Base-by-base conservation (phyloP, 2,888 invertebrate species). In the Phrixothrix hirtus region DNA sequence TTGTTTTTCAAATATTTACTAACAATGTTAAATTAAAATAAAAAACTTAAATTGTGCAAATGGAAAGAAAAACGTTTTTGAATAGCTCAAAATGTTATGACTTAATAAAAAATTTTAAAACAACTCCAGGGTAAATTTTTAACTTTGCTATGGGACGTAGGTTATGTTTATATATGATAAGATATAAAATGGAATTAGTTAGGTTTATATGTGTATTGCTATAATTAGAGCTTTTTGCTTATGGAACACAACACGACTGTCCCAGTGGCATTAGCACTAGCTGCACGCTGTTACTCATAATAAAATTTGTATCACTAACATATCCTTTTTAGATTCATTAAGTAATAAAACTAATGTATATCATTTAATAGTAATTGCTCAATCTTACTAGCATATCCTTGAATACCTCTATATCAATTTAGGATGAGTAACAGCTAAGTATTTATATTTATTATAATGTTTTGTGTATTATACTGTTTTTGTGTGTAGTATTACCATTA, bases 171-270 rank as follows among this genome's bases (percentile, higher is more conserved):
- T 55, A 57, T 51, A 48, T 34, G 31, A 49, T 52, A 55, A 47
- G 48, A 51, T 50, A 48, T 42, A 43, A 46, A 55, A 51, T 55
- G 56, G 46, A 46, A 39, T 44, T 45, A 69, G 65, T 43, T 45
- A 69, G 65, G 59, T 68, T 67, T 66, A 65, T 67, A 70, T 60
- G 69, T 72, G 72, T 72, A 72, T 64, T 63, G 72, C 72, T 68
- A 69, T 63, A 49, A 54, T 67, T 66, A 73, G 73, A 69, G 74
- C 73, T 74, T 75, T 72, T 73, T 72, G 74, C 74, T 75, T 74
- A 69, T 67, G 67, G 64, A 71, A 71, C 75, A 75, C 75, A 75
- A 75, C 75, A 75, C 75, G 75, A 75, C 75, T 75, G 67, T 71
- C 64, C 63, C 66, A 67, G 67, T 71, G 60, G 69, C 69, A 70